Base-by-base conservation (phyloP, 2,888 invertebrate genomes). In the Megamerina dolium region DNA sequence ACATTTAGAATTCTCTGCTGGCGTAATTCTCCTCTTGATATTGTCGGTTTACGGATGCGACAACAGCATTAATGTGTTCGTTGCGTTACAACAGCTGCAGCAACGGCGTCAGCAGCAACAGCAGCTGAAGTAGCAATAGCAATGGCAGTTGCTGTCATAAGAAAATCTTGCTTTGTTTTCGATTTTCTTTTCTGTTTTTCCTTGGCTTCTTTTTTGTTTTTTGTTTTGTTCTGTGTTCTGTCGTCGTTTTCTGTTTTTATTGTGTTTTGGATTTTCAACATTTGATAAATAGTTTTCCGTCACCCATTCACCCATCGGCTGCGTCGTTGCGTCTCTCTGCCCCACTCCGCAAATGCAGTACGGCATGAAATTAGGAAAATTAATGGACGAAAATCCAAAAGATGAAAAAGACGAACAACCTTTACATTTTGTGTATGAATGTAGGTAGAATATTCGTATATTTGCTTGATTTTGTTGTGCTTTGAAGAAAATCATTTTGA, bases 211-310 rank as follows among this genome's bases (percentile, higher is more conserved):
- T n/a, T n/a, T n/a, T n/a, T n/a, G n/a, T n/a, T n/a, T n/a, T n/a
- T n/a, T n/a, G n/a, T n/a, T n/a, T n/a, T 14, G 30, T n/a, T 33
- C 26, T 27, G 20, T 44, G 16, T n/a, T n/a, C 27, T 37, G 6
- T 23, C 6, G 23, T 23, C 6, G 10, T 23, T 23, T 23, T 23
- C 10, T 23, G 8, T 10, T 23, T 23, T 23, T 10, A 23, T 6
- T 23, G 10, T 23, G 57, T n/a, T n/a, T n/a, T n/a, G 54, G 59
- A 62, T 60, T 56, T 52, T 60, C 56, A 54, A 60, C 55, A 63
- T 59, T 63, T 63, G 63, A 61, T 61, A 60, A 61, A 61, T 61
- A 60, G 61, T 60, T 57, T 43, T 54, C 52, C 51, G 34, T 52
- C 53, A 52, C 52, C 53, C 23, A 23, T 6, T 10, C 10, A 23